Evolutionary conservation across 1,140 invertebrate species (phyloP), one percentile per base, ranked within the genome.

Genomic region (Palaemon carinicauda): DNA sequence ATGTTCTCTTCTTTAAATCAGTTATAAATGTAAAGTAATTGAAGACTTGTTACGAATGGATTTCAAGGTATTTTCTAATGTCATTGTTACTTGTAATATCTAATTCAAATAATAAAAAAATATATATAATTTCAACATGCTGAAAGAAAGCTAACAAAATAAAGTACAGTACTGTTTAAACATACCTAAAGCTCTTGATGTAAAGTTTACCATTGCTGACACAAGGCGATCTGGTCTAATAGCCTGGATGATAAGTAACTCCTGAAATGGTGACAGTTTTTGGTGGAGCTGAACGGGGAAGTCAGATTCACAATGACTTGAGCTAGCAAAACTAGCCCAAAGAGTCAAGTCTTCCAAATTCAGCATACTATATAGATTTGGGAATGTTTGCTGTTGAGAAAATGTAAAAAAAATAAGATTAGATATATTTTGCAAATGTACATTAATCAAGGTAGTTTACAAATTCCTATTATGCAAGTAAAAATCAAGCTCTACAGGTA

Each of bases 201-300:
- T 94, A 91, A 96, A 96, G 77, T 94, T 92, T 0, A 92, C 92
- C 90, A 98, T 93, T 21, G 94, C 94, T 10, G 94, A 94, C 69
- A 95, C 93, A 14, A 98, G 91, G 69, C 96, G 91, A 91, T 98
- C 97, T 1, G 97, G 96, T 82, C 96, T 93, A 9, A 97, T 92
- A 1, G 95, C 94, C 92, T 98, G 96, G 17, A 97, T 93, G 0
- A 96, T 90, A 1, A 99, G 91, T n/a, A 98, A 92, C 90, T 95
- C 94, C 91, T 98, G 96, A 91, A 98, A 98, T n/a, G 93, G 91
- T 0, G 94, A 94, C 4, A 96, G 89, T 65, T 92, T 93, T 56
- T 92, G 92, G 33, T 93, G 91, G 0, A 94, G 91, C 12, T 91
- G 92, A 29, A 90, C 89, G 69, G 94, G 94, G 50, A 94, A 91